Evolutionary conservation across 2,888 invertebrate genomes (phyloP).

Genomic region (Palloptera scutellata): DNA sequence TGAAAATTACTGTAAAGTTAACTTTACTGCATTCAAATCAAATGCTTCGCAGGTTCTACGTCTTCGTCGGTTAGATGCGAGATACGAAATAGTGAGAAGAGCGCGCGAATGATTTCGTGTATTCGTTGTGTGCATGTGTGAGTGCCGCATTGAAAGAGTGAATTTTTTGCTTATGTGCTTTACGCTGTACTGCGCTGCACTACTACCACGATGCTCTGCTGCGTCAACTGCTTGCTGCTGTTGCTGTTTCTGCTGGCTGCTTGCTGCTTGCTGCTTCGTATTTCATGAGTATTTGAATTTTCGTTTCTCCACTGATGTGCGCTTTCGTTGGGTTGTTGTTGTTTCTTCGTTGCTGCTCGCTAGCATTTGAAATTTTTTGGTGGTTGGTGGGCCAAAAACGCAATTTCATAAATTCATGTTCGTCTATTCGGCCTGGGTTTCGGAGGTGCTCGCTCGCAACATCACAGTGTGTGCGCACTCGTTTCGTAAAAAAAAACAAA

Average conservation of each 20-base stretch:
- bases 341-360: conserved; percentile 35
- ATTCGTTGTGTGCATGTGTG: background rate
- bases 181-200: background rate
- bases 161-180: conserved; percentile 19
- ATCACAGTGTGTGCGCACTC: conserved; percentile 57
- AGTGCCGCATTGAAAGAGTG: background rate
- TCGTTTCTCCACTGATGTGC: conserved; percentile 21
- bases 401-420: conserved; percentile 64
- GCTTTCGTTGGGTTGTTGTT: conserved; percentile 18
- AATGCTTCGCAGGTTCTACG: no score
- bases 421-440: conserved; percentile 66
- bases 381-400: conserved; percentile 60
- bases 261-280: conserved; percentile 9
- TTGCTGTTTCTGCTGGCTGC: background rate
- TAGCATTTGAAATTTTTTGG: conserved; percentile 43
- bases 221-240: conserved; percentile 8
- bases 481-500: conserved; percentile 50
- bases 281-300: conserved; percentile 13
- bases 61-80: no score
- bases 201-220: conserved; percentile 5
- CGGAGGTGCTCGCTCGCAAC: conserved; percentile 65
- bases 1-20: no score
- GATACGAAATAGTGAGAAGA: background rate
- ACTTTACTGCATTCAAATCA: no score
- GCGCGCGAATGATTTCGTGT: background rate